These are phyloP conservation scores for Lissonota sp. DNA, from an alignment of 2,888 invertebrate genomes.

Conservation along the genomic window DNA sequence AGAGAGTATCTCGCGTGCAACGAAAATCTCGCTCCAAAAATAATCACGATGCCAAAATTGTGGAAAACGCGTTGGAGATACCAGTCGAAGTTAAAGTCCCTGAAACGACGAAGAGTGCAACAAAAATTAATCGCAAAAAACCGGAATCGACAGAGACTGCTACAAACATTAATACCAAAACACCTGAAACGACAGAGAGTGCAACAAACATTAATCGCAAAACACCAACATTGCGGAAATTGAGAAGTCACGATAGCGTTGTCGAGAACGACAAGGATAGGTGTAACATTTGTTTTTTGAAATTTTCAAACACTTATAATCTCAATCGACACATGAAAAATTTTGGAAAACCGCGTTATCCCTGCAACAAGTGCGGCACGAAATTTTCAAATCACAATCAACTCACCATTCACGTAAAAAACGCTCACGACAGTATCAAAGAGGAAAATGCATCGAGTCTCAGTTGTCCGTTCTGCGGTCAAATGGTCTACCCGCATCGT, in stretches of 20 bases:
- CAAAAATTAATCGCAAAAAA: background rate
- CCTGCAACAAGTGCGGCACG: slow-evolving; percentile 24
- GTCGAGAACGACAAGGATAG: background rate
- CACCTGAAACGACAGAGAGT: background rate
- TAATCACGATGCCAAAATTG: background rate
- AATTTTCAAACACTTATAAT: background rate
- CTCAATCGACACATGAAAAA: slow-evolving; percentile 19
- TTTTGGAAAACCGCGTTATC: background rate
- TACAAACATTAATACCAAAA: too few relatives aligned
- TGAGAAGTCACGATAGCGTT: background rate
- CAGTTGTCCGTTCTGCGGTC: slow-evolving; percentile 31
- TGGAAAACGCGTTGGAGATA: background rate
- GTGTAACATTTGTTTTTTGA: slow-evolving; percentile 29
- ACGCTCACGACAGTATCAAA: background rate
- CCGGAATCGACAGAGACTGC: background rate
- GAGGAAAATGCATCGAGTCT: background rate
- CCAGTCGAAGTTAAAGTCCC: background rate
- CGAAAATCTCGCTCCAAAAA: background rate
- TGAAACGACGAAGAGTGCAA: background rate
- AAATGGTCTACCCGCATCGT: background rate
- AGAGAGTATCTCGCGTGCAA: background rate
- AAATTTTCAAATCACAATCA: slow-evolving; percentile 23
- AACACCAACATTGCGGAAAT: background rate
- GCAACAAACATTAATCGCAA: background rate
- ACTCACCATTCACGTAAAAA: slow-evolving; percentile 5